Evolutionary conservation across 2,888 invertebrate species (phyloP), one percentile per base, ranked within the genome.

Genomic region (Ormyrus thymus): DNA sequence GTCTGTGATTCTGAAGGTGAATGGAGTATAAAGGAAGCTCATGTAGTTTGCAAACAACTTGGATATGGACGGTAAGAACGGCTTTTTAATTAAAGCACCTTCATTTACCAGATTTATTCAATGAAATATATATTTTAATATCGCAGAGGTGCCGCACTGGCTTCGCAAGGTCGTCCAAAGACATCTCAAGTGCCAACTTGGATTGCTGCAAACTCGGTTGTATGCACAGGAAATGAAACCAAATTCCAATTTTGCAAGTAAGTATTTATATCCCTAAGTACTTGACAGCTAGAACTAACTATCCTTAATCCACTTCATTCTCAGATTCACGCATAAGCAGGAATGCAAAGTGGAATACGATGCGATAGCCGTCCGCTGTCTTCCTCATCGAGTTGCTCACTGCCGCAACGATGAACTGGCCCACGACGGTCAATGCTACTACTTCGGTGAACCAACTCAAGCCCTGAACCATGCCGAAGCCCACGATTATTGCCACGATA

Each of bases 351-450:
- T 89, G 4, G 87, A 89, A 51, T 85, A 86, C 29, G 89, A 91
- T 74, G 90, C 90, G 0, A 88, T 91, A 0, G 91, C 90, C 55
- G 89, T 91, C 45, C 87, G 90, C 46, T 91, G 91, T 76, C 79
- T 85, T 58, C 84, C 84, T 6, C 90, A 91, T 85, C 87, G 87
- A 7, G 84, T 88, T 43, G 90, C 90, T 1, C 86, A 89, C 76
- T 93, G 93, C 84, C 87, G 87, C 13, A 85, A 87, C 13, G 91
- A 90, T 45, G 93, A 92, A 86, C 83, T 91, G 8, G 87, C 92
- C 7, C 91, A 91, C 79, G 88, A 89, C n/a, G 90, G 90, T 29
- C 87, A 90, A 45, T 93, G 93, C 83, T 93, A 93, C 86, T 90
- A 89, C 48, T 83, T 92, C 74, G 90, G 89, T 6, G 85, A 89